Conservation (phyloP, 92 coral and sea anemone genomes). For the Anthopleura xanthogrammica region DNA sequence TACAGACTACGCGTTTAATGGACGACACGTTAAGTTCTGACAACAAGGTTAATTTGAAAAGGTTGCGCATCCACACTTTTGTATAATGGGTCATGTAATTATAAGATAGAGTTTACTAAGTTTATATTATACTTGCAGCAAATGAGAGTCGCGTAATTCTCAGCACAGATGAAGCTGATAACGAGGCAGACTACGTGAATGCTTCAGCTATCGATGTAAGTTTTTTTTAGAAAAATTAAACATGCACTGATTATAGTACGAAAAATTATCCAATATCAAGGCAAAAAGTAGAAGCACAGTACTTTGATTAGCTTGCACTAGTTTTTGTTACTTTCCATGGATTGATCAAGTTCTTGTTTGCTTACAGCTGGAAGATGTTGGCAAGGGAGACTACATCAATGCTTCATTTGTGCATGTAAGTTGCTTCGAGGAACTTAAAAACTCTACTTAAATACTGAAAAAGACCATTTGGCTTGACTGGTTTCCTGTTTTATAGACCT, state of each 20-base stretch:
- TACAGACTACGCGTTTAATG: no score
- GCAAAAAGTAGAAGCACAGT: no score
- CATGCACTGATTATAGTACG: no score
- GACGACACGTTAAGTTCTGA: no score
- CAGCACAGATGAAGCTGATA: not conserved
- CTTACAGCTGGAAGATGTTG: not conserved
- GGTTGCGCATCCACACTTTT: no score
- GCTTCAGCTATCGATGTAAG: not conserved
- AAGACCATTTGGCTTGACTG: not conserved
- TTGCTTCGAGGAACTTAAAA: not conserved
- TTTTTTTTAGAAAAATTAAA: not conserved
- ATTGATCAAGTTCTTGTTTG: not conserved
- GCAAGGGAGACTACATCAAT: constrained; percentile 21
- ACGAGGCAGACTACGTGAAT: not conserved
- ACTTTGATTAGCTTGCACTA: no score
- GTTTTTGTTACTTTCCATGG: no score
- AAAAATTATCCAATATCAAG: no score
- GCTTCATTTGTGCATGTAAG: constrained; percentile 32
- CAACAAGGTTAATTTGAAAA: no score
- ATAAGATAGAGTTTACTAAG: no score
- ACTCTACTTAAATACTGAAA: not conserved
- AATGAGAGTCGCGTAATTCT: constrained; percentile 18
- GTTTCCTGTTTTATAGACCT: constrained; percentile 37
- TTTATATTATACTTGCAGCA: not conserved
- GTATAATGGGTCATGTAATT: no score